These are phyloP conservation scores for Heteronetta atricapilla DNA, from an alignment of 2,113 vertebrate genomes.

Conservation along the genomic window DNA sequence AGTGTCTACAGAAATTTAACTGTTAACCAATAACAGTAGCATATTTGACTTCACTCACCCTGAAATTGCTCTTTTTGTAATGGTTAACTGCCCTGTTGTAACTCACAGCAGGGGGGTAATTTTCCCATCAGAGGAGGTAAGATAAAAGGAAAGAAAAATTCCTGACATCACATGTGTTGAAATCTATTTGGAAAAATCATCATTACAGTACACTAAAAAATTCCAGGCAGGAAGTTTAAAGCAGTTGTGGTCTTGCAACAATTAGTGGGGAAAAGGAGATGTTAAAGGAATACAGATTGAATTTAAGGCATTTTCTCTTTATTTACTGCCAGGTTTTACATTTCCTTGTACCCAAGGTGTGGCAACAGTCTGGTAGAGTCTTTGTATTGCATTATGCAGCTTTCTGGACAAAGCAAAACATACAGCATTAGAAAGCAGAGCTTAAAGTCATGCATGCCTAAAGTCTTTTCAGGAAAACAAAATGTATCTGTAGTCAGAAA, in stretches of 20 bases:
- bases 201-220: not conserved
- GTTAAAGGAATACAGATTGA: not conserved
- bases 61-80: slow-evolving; percentile 63
- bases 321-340: not conserved
- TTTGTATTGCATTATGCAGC: not conserved
- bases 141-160: slow-evolving; percentile 63
- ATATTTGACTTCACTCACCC: slow-evolving; percentile 47
- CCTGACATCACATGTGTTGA: slow-evolving; percentile 11
- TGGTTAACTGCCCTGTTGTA: slow-evolving; percentile 68
- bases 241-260: not conserved
- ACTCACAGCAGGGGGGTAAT: slow-evolving; percentile 59
- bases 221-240: not conserved
- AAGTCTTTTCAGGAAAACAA: not conserved
- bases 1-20: not conserved
- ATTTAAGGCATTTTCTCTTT: not conserved
- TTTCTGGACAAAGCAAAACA: not conserved
- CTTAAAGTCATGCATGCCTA: not conserved
- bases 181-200: slow-evolving; percentile 7
- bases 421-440: not conserved
- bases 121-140: slow-evolving; percentile 27
- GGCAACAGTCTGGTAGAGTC: not conserved
- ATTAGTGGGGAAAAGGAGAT: not conserved
- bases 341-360: not conserved
- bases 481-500: not conserved
- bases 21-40: slow-evolving; percentile 65